phyloP scores from a whole-genome alignment of 2,888 invertebrate genomes.

The Lasioglossum oenotherae region DNA sequence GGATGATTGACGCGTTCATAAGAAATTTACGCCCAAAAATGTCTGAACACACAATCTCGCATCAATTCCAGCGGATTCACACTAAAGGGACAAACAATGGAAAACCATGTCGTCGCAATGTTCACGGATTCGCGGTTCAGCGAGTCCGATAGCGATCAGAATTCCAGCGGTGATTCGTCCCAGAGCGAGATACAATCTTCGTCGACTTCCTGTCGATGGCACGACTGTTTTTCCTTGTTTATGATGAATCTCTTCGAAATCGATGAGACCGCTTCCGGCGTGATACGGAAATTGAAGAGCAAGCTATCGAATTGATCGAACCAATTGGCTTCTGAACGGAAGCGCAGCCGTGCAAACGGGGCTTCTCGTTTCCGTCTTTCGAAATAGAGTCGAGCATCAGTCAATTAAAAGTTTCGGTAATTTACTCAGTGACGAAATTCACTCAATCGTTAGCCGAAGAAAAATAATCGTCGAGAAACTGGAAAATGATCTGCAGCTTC shows the following conservation, averaged over 20 bases:
- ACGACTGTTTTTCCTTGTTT: neutral
- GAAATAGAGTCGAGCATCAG: neutral
- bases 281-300: constrained; percentile 47
- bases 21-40: no score
- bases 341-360: constrained; percentile 37
- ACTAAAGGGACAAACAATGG: neutral
- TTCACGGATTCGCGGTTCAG: constrained; percentile 24
- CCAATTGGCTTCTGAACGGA: constrained; percentile 58
- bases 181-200: neutral
- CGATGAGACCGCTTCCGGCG: constrained; percentile 38
- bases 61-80: neutral
- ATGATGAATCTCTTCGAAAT: constrained; percentile 40
- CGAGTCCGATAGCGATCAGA: constrained; percentile 1
- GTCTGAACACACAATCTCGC: neutral
- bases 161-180: neutral
- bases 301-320: neutral
- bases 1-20: no score
- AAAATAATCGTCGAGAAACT: neutral
- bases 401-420: neutral
- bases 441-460: no score
- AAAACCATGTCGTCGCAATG: neutral
- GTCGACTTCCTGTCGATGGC: neutral
- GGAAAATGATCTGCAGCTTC: neutral
- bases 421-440: neutral
- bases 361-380: constrained; percentile 24